A percentile compares a stretch with the other conserved stretches of the same genome.
Conservation (phyloP, 2,888 invertebrate species). For the Thalpophila matura region DNA sequence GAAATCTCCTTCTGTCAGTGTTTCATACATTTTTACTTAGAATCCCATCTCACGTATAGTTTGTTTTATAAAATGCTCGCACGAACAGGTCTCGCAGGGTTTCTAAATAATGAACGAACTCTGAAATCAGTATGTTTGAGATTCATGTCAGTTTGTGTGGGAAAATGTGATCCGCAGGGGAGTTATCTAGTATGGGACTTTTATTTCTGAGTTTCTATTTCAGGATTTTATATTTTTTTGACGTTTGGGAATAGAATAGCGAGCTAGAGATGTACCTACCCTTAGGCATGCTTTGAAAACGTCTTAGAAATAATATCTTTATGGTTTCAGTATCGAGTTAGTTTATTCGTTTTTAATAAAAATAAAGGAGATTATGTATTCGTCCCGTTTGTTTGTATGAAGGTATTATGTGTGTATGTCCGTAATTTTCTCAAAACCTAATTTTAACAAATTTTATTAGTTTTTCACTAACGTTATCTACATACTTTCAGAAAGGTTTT, state of each 20-base stretch:
- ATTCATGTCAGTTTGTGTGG: conserved; percentile 27
- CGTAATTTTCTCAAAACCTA: too few species aligned
- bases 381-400: too few species aligned
- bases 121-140: conserved; percentile 37
- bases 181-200: conserved; percentile 2
- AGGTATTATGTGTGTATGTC: too few species aligned
- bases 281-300: background rate
- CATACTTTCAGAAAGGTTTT: too few species aligned
- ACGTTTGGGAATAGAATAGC: background rate
- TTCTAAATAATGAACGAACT: conserved; percentile 36
- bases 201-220: conserved; percentile 20
- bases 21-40: conserved; percentile 40
- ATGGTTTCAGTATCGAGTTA: background rate
- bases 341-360: background rate
- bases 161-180: conserved; percentile 26
- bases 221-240: conserved; percentile 10
- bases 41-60: conserved; percentile 18
- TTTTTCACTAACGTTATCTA: too few species aligned
- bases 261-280: background rate
- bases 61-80: conserved; percentile 30
- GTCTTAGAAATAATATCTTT: background rate
- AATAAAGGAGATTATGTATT: too few species aligned
- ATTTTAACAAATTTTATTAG: too few species aligned
- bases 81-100: conserved; percentile 31
- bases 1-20: conserved; percentile 6